Conservation (phyloP, 2,888 invertebrate species). For the Eupithecia exiguata region DNA sequence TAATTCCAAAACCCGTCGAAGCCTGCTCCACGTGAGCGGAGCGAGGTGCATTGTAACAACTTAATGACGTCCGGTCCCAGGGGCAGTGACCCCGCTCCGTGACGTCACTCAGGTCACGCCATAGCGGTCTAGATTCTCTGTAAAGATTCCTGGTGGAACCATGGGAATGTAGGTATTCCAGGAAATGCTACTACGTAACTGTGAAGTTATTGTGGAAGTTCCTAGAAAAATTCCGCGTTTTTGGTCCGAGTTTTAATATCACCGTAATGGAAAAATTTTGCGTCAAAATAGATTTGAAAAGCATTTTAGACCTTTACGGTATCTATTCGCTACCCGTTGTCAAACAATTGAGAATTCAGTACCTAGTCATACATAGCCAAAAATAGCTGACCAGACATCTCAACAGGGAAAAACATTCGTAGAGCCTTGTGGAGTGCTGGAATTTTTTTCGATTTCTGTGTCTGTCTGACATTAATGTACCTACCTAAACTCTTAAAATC, state of each 20-base stretch:
- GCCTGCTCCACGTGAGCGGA: slow-evolving; percentile 11
- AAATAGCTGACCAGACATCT: background rate
- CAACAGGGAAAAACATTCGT: background rate
- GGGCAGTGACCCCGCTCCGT: slow-evolving; percentile 30
- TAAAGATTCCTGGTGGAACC: slow-evolving; percentile 26
- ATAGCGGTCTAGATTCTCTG: slow-evolving; percentile 47
- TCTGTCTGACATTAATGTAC: no score
- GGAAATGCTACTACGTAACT: background rate
- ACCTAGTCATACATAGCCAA: background rate
- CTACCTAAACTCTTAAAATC: no score
- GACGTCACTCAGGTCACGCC: slow-evolving; percentile 58
- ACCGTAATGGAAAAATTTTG: background rate
- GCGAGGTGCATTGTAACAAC: slow-evolving; percentile 27
- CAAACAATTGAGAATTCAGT: background rate
- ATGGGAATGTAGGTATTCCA: background rate
- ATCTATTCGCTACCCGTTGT: no score
- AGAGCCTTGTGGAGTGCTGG: background rate
- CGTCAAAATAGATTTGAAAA: background rate
- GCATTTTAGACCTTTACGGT: background rate
- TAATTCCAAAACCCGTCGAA: slow-evolving; percentile 2
- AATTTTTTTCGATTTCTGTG: background rate
- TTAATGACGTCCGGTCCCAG: slow-evolving; percentile 31
- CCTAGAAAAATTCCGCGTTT: background rate
- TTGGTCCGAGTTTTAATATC: background rate
- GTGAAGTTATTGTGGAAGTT: background rate